Conservation (phyloP, 2,113 vertebrate genomes). For the Orientallactaga bullata region DNA sequence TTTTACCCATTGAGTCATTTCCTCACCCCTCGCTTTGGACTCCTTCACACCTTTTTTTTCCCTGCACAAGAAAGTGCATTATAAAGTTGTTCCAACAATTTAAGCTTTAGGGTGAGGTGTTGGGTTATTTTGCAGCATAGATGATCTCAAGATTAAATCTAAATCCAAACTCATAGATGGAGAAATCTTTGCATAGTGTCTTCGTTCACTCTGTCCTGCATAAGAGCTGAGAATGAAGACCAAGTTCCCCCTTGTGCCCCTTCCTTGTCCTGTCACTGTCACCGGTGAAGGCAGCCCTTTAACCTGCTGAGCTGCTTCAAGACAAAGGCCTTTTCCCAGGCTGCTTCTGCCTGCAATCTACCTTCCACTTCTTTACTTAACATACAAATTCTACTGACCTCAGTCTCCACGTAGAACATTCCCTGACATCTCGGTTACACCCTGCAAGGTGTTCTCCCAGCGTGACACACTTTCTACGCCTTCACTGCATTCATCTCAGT, state of each 20-base stretch:
- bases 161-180: neutral
- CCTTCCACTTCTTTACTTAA: neutral
- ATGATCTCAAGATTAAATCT: neutral
- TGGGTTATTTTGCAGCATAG: neutral
- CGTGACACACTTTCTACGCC: too few species aligned
- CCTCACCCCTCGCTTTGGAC: too few species aligned
- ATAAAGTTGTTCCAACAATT: neutral
- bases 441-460: neutral
- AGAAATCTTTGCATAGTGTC: neutral
- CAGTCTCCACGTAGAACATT: neutral
- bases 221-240: neutral
- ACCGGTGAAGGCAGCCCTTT: neutral
- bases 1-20: too few species aligned
- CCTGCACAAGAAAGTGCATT: neutral
- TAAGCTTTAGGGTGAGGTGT: conserved; percentile 17
- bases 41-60: neutral
- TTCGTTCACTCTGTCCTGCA: neutral
- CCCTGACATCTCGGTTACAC: neutral
- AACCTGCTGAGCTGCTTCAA: neutral
- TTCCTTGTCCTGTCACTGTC: neutral
- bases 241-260: neutral
- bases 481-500: neutral
- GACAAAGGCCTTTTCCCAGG: neutral
- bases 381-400: neutral
- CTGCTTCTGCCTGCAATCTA: neutral